phyloP scores from a whole-genome alignment of 2,888 invertebrate genomes.

The Agriopis leucophaearia region DNA sequence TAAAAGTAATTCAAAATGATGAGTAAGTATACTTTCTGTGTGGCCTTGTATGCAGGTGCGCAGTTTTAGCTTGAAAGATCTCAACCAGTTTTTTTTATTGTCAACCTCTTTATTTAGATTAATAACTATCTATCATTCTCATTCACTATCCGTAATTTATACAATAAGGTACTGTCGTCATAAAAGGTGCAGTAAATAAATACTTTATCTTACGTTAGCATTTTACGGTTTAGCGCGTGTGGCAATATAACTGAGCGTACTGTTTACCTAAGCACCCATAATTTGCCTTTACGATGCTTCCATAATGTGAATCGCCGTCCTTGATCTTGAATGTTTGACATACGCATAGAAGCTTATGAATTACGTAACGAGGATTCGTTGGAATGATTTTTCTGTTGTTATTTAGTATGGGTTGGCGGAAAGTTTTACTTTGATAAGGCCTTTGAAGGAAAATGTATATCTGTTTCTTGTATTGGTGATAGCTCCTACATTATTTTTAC shows the following conservation, averaged over 20 bases:
- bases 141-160: too few relatives aligned
- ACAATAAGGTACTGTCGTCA: neutral
- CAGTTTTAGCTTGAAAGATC: too few relatives aligned
- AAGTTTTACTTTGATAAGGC: neutral
- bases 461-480: neutral
- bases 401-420: neutral
- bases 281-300: slow-evolving; percentile 43
- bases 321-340: slow-evolving; percentile 48
- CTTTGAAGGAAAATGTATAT: neutral
- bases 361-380: neutral
- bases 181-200: neutral
- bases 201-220: neutral
- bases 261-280: slow-evolving; percentile 28
- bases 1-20: too few relatives aligned
- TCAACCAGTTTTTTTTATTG: too few relatives aligned
- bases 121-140: too few relatives aligned
- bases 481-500: too few relatives aligned
- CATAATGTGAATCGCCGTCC: slow-evolving; percentile 43
- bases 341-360: slow-evolving; percentile 18
- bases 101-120: too few relatives aligned
- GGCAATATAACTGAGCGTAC: slow-evolving; percentile 18
- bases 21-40: too few relatives aligned
- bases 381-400: neutral
- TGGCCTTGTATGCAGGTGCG: too few relatives aligned
- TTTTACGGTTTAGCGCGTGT: slow-evolving; percentile 1